Evolutionary conservation across 2,113 vertebrate genomes (phyloP).

Genomic region (Oreochromis tanganicae): DNA sequence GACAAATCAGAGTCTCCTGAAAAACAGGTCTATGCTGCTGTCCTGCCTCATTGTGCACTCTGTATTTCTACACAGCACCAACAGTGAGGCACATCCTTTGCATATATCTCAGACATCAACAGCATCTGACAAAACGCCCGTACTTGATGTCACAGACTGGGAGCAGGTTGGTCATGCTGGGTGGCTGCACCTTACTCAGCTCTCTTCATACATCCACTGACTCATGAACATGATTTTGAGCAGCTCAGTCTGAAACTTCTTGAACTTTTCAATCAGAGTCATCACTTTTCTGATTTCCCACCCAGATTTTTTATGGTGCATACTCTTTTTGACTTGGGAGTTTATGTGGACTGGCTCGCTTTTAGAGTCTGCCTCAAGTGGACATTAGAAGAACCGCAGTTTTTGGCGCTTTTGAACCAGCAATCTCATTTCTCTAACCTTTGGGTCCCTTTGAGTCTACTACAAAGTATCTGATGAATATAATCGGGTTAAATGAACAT

Average conservation of each 20-base stretch:
- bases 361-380: neutral
- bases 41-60: fast-evolving
- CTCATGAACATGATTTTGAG: neutral
- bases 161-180: fast-evolving
- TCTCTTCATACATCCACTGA: neutral
- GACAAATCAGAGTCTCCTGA: neutral
- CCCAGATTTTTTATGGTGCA: fast-evolving
- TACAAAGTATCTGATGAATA: neutral
- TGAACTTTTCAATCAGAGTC: neutral
- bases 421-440: neutral
- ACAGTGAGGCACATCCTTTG: neutral
- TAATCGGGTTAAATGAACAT: neutral
- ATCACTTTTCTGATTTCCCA: neutral
- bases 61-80: neutral
- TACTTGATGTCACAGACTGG: neutral
- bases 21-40: neutral
- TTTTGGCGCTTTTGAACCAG: fast-evolving
- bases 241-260: neutral
- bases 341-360: neutral
- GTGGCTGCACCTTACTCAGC: neutral
- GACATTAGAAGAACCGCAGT: neutral
- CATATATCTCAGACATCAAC: neutral
- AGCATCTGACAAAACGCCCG: neutral
- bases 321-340: neutral
- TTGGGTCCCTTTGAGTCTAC: neutral